Evolutionary conservation across 2,797 vertebrate genomes (phyloP).

Genomic region (Gymnoscopelus microlampas): DNA sequence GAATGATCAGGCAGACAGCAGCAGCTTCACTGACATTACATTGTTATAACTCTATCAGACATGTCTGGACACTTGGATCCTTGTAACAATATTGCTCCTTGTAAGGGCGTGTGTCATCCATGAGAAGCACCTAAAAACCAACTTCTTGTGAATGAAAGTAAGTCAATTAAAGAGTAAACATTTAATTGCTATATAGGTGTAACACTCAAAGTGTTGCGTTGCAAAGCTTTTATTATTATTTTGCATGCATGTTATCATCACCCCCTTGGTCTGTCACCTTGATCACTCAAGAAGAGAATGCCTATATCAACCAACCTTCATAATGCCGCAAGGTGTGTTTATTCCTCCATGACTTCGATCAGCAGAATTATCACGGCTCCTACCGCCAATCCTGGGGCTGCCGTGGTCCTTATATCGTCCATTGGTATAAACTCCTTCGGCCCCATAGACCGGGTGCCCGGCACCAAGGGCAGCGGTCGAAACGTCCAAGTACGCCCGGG

Average conservation of each 20-base stretch:
- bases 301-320: slow-evolving; percentile 80
- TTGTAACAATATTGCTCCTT: background rate
- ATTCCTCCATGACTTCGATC: slow-evolving; percentile 76
- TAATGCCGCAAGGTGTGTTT: slow-evolving; percentile 84
- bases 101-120: background rate
- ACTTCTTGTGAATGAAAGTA: background rate
- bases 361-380: slow-evolving; percentile 80
- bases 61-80: background rate
- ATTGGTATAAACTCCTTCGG: slow-evolving; percentile 80
- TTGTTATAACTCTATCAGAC: background rate
- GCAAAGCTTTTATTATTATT: background rate
- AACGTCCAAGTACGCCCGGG: slow-evolving; percentile 79
- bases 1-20: background rate
- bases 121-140: background rate
- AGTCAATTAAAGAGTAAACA: too few relatives aligned
- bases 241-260: background rate
- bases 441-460: slow-evolving; percentile 63
- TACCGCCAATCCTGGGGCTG: slow-evolving; percentile 70
- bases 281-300: slow-evolving; percentile 12
- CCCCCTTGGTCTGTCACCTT: slow-evolving; percentile 67
- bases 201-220: background rate
- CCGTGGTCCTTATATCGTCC: slow-evolving; percentile 77
- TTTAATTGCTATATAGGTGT: too few relatives aligned
- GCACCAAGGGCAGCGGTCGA: slow-evolving; percentile 62
- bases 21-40: background rate